A percentile compares a stretch with the other conserved stretches of the same genome.
phyloP scores from a whole-genome alignment of 2,888 invertebrate genomes.

The Colostygia pectinataria region DNA sequence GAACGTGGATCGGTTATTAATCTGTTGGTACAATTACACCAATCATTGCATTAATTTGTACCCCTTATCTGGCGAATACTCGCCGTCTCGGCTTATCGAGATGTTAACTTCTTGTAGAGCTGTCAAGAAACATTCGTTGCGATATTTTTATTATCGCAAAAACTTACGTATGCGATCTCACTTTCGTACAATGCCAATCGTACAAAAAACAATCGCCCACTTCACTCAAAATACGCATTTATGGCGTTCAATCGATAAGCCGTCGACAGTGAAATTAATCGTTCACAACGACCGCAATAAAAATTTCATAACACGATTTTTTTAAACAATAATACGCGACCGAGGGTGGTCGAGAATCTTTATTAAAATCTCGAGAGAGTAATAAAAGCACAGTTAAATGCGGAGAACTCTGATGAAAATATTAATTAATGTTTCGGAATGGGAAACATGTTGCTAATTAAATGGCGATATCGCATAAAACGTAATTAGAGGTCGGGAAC shows the following conservation, averaged over 20 bases:
- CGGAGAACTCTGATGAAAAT: slow-evolving; percentile 80
- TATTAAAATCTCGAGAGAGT: slow-evolving; percentile 80
- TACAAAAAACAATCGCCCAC: slow-evolving; percentile 43
- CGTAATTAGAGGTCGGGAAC: slow-evolving; percentile 80
- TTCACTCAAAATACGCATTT: slow-evolving; percentile 49
- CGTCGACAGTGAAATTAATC: slow-evolving; percentile 60
- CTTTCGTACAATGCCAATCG: slow-evolving; percentile 47
- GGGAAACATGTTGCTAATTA: slow-evolving; percentile 82
- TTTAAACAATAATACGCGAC: slow-evolving; percentile 71
- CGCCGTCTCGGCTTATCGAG: slow-evolving; percentile 49
- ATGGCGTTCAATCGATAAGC: slow-evolving; percentile 51
- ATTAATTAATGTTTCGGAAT: slow-evolving; percentile 82
- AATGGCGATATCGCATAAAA: slow-evolving; percentile 82
- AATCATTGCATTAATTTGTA: slow-evolving; percentile 67
- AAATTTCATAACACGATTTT: slow-evolving; percentile 71
- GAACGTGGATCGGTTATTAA: slow-evolving; percentile 75
- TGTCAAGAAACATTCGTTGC: slow-evolving; percentile 47
- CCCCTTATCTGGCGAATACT: slow-evolving; percentile 66
- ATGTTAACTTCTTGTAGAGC: slow-evolving; percentile 51
- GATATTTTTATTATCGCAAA: slow-evolving; percentile 61
- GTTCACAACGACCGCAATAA: slow-evolving; percentile 59
- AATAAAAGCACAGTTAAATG: slow-evolving; percentile 82
- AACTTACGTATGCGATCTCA: slow-evolving; percentile 46
- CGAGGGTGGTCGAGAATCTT: slow-evolving; percentile 80
- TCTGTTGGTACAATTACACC: slow-evolving; percentile 66